Evolutionary conservation across 2,888 invertebrate genomes (phyloP), one percentile per base, ranked within the genome.

Genomic region (Drosophila emarginata): DNA sequence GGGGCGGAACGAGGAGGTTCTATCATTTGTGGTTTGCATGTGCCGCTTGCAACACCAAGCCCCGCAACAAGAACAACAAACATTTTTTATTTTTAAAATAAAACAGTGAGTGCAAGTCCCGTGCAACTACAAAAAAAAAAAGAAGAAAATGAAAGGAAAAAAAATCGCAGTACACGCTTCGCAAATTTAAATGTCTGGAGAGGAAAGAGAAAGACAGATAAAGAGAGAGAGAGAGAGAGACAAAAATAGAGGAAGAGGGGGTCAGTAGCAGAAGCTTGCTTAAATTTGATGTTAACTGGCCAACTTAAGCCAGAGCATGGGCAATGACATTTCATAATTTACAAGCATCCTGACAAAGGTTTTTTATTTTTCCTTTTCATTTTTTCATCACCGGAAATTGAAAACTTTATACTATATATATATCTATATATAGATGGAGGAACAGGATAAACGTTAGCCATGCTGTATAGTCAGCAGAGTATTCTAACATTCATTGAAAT

Each of bases 21-120:
- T 61, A 67, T 83, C 76, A 80, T 78, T 79, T 82, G 83, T 57
- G 83, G 83, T 45, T 45, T 45, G 45, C 45, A 45, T 45, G 45
- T 45, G 45, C 45, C 45, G 45, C 45, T 21, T 45, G 18, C 45
- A 45, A 45, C 45, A 45, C 45, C 45, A 45, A 45, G 45, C 45
- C 11, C 21, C 14, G 2, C 45, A 18, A 12, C 45, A 18, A 45
- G 7, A 45, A 21, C 11, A 45, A 45, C 9, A 45, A 21, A 21
- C 21, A 21, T 21, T 45, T 45, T 21, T 21, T 9, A n/a, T 15
- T 45, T 45, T 45, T 18, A n/a, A 14, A 39, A 21, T 3, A n/a
- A 37, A 37, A 37, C 5, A 37, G 37, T 37, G n/a, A 4, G 37
- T 68, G 83, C 71, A 77, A 71, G 64, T 70, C 63, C 23, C 45